phyloP scores from a whole-genome alignment of 2,113 vertebrate species.

The Lynx canadensis region DNA sequence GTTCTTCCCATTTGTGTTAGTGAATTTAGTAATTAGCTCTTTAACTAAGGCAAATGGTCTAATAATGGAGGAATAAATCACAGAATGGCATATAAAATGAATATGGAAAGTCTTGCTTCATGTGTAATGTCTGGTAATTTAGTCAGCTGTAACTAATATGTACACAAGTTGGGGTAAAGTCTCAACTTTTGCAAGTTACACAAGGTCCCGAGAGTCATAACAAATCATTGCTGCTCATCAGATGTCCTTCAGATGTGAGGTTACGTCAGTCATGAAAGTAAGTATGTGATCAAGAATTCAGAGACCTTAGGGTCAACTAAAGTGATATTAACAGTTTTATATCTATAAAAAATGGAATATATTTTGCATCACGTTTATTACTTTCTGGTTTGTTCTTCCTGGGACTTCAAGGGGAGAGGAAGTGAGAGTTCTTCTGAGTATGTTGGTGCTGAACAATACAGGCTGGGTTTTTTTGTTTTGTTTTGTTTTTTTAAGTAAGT shows the following conservation, averaged over 20 bases:
- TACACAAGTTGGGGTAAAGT: slow-evolving; percentile 76
- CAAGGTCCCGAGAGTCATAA: background rate
- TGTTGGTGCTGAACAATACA: background rate
- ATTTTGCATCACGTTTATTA: background rate
- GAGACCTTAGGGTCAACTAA: background rate
- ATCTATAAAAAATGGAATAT: background rate
- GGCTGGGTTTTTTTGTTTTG: too few species aligned
- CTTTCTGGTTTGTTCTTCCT: background rate
- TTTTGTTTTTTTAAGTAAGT: background rate
- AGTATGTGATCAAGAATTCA: background rate
- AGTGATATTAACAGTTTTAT: background rate
- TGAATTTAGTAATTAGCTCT: slow-evolving; percentile 84
- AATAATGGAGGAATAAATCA: slow-evolving; percentile 85
- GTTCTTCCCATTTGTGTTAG: slow-evolving; percentile 80
- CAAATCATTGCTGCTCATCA: background rate
- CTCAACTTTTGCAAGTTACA: slow-evolving; percentile 21
- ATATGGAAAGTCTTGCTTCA: slow-evolving; percentile 79
- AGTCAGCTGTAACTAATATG: slow-evolving; percentile 81
- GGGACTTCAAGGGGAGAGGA: background rate
- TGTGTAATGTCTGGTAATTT: slow-evolving; percentile 76
- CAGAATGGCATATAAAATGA: slow-evolving; percentile 80
- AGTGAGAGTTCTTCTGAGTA: background rate
- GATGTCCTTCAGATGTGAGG: background rate
- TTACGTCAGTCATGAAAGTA: background rate
- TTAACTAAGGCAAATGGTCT: slow-evolving; percentile 81